Percentiles rank a stretch among this genome's conserved stretches.
These are phyloP conservation scores for Guaruba guarouba DNA, from an alignment of 2,113 vertebrate genomes.

Conservation along the genomic window DNA sequence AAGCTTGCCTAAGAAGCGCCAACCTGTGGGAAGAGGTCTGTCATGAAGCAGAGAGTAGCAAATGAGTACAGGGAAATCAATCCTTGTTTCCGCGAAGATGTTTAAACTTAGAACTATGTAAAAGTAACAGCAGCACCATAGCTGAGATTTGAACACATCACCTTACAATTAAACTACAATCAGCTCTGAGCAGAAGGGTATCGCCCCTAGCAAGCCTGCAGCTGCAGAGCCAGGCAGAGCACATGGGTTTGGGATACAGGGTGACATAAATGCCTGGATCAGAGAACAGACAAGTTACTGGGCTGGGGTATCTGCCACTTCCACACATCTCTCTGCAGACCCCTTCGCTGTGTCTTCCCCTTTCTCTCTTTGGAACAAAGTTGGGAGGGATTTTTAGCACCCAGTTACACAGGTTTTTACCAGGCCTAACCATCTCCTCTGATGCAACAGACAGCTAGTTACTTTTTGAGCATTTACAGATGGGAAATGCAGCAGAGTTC, in stretches of 20 bases:
- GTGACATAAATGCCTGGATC: neutral
- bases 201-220: neutral
- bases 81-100: neutral
- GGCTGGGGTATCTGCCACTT: neutral
- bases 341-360: neutral
- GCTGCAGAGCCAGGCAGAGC: neutral
- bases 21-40: neutral
- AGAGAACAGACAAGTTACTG: neutral
- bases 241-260: accelerated
- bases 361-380: neutral
- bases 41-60: neutral
- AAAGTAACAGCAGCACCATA: neutral
- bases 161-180: neutral
- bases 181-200: neutral
- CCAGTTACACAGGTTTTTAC: neutral
- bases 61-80: neutral
- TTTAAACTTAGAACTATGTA: neutral
- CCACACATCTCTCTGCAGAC: neutral
- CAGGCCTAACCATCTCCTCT: neutral
- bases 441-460: neutral
- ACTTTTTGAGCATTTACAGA: neutral
- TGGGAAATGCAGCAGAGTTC: neutral
- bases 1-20: neutral
- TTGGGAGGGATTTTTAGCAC: neutral
- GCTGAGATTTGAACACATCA: neutral